Conservation (phyloP, 2,797 vertebrate genomes). For the Psittacula echo region DNA sequence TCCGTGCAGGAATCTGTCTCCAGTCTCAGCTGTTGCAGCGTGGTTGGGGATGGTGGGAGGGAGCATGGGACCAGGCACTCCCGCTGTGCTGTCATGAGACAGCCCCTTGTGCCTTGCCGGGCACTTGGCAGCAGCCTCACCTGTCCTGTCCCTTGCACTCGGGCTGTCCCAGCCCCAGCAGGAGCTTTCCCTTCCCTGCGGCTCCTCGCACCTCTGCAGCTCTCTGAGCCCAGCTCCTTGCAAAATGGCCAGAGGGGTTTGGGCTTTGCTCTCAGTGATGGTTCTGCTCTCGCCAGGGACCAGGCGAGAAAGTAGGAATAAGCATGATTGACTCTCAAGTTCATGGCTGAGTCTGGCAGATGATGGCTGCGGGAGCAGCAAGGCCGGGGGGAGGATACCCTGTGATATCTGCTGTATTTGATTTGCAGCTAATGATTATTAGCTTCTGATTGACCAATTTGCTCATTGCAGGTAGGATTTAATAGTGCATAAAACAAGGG, state of each 20-base stretch:
- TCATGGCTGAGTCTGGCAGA: neutral
- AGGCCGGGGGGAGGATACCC: no score
- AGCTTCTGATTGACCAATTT: neutral
- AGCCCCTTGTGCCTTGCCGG: neutral
- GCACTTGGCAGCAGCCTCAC: neutral
- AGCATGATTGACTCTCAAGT: neutral
- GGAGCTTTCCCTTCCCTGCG: neutral
- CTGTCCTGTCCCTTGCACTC: neutral
- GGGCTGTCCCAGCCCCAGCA: neutral
- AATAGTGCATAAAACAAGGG: neutral
- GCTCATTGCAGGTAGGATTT: neutral
- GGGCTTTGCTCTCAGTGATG: neutral
- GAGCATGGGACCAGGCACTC: neutral
- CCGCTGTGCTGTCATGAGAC: neutral
- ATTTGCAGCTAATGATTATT: neutral
- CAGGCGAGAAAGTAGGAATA: neutral
- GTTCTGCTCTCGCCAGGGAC: neutral
- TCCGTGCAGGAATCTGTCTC: neutral
- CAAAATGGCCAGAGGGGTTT: neutral
- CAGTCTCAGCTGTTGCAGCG: neutral
- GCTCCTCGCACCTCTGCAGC: neutral
- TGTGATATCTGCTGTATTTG: neutral
- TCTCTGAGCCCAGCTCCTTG: neutral
- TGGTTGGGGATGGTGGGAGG: neutral
- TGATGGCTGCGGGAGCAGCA: neutral